Percentiles rank a stretch among this genome's conserved stretches.
phyloP scores from a whole-genome alignment of 2,797 vertebrate species.

The Danionella dracula region DNA sequence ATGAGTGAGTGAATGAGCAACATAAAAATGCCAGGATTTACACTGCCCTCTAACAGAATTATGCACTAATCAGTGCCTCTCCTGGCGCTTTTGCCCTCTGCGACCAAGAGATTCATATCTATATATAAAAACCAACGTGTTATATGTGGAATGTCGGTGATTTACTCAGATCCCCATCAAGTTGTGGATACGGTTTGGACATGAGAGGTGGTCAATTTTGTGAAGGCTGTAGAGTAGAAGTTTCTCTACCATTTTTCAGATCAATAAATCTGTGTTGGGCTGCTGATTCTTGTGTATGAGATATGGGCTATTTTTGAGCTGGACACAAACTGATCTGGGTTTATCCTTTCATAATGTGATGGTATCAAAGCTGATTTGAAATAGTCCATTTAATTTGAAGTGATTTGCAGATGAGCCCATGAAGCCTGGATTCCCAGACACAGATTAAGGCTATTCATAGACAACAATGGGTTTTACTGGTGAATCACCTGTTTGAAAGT shows the following conservation, averaged over 20 bases:
- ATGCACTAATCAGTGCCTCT: slow-evolving; percentile 55
- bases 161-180: neutral
- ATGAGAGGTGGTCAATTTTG: neutral
- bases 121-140: neutral
- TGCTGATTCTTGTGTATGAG: neutral
- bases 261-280: neutral
- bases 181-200: neutral
- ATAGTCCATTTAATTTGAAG: slow-evolving; percentile 10
- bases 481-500: neutral
- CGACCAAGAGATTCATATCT: slow-evolving; percentile 1
- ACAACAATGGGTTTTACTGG: neutral
- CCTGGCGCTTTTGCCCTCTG: slow-evolving; percentile 45
- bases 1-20: slow-evolving; percentile 51
- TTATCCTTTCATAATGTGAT: neutral
- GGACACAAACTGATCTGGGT: neutral
- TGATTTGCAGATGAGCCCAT: slow-evolving; percentile 15
- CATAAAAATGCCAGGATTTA: slow-evolving; percentile 65
- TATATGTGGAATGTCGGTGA: neutral
- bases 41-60: slow-evolving; percentile 54
- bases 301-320: neutral
- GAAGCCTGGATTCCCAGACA: neutral
- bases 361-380: slow-evolving; percentile 19
- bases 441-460: slow-evolving; percentile 2
- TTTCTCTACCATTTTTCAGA: neutral
- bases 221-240: neutral